Conservation (phyloP, 2,888 invertebrate genomes). For the Hemithea aestivaria region DNA sequence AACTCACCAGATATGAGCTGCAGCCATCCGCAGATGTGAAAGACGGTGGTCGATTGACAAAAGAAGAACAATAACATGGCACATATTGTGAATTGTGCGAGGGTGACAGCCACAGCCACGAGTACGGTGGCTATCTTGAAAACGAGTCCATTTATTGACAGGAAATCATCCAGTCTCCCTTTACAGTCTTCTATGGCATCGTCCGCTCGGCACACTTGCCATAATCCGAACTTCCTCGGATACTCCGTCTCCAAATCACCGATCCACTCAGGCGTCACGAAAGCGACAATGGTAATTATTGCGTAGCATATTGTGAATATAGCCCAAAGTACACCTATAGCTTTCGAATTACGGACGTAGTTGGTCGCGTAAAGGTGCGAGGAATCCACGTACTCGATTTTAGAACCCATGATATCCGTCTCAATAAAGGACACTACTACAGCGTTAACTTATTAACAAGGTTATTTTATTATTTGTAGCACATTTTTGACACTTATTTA, state of each 20-base stretch:
- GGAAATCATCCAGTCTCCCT: constrained; percentile 90
- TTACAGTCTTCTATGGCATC: constrained; percentile 90
- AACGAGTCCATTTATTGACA: constrained; percentile 88
- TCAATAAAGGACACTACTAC: constrained; percentile 32
- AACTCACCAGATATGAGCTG: constrained; percentile 95
- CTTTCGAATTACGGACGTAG: constrained; percentile 94
- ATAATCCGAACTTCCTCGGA: constrained; percentile 95
- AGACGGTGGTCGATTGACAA: constrained; percentile 94
- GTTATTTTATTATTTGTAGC: constrained; percentile 38
- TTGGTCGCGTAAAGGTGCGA: constrained; percentile 94
- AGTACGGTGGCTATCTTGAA: constrained; percentile 94
- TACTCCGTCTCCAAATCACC: constrained; percentile 91
- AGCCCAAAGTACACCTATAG: constrained; percentile 98
- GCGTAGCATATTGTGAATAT: constrained; percentile 98
- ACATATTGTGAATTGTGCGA: constrained; percentile 92
- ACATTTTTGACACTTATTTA: constrained; percentile 42
- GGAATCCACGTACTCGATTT: constrained; percentile 95
- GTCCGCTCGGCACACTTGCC: constrained; percentile 91
- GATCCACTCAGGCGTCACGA: constrained; percentile 96
- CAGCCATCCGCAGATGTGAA: constrained; percentile 96
- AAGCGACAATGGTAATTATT: constrained; percentile 96
- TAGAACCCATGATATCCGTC: constrained; percentile 86
- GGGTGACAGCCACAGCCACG: constrained; percentile 90
- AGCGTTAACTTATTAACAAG: constrained; percentile 30
- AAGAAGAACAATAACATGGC: constrained; percentile 95